Evolutionary conservation across 2,113 vertebrate genomes (phyloP).

Genomic region (Excalfactoria chinensis): DNA sequence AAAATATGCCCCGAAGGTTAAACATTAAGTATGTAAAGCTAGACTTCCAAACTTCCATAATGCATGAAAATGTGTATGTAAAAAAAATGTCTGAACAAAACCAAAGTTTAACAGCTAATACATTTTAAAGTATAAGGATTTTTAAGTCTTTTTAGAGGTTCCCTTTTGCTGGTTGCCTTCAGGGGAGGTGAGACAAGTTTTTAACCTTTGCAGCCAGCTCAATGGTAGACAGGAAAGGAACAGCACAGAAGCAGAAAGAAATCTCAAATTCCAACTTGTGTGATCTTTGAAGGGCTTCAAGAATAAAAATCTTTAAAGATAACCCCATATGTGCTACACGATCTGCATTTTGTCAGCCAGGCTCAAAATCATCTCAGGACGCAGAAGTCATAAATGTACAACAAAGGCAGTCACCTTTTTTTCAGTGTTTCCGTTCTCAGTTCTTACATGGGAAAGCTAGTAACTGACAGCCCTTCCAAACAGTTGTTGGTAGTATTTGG

Average conservation of each 20-base stretch:
- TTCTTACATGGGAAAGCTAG: not conserved
- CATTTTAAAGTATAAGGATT: slow-evolving; percentile 60
- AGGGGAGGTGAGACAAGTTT: slow-evolving; percentile 66
- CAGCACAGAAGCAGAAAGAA: slow-evolving; percentile 53
- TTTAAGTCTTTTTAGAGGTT: slow-evolving; percentile 54
- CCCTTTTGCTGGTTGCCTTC: slow-evolving; percentile 65
- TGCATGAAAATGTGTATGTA: slow-evolving; percentile 54
- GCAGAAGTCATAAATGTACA: not conserved
- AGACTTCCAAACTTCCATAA: slow-evolving; percentile 52
- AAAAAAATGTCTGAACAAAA: slow-evolving; percentile 42
- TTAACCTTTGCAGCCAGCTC: slow-evolving; percentile 68
- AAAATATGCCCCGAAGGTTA: slow-evolving; percentile 65
- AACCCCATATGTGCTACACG: slow-evolving; percentile 60
- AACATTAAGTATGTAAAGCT: slow-evolving; percentile 59
- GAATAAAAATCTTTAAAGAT: slow-evolving; percentile 56
- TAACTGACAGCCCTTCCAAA: not conserved
- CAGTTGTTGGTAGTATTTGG: not conserved
- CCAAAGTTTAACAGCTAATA: slow-evolving; percentile 40
- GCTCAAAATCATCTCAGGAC: not conserved
- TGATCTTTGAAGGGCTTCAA: slow-evolving; percentile 63
- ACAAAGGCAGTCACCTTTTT: not conserved
- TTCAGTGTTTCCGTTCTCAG: not conserved
- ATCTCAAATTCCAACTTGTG: slow-evolving; percentile 53
- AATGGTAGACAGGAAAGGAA: slow-evolving; percentile 42
- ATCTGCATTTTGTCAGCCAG: slow-evolving; percentile 69